Conservation (phyloP, 2,888 invertebrate genomes). For the Tachystola acroxantha region DNA sequence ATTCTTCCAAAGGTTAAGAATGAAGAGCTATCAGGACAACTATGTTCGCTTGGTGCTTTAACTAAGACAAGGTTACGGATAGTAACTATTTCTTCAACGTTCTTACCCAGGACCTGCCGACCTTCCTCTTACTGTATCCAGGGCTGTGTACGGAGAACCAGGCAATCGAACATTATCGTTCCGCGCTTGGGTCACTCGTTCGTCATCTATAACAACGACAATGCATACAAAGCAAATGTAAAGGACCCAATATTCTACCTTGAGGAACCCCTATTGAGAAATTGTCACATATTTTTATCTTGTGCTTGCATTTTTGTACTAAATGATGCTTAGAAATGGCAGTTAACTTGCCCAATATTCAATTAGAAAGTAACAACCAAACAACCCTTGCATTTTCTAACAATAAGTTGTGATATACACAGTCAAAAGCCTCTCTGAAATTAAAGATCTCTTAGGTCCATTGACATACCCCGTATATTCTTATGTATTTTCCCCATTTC, state of each 20-base stretch:
- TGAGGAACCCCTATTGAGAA: slow-evolving; percentile 1
- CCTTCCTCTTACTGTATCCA: slow-evolving; percentile 48
- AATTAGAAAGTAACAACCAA: too few relatives aligned
- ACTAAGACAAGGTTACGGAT: too few relatives aligned
- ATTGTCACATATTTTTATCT: neutral
- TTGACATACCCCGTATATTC: slow-evolving; percentile 25
- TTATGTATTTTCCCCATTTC: slow-evolving; percentile 25
- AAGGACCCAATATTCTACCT: slow-evolving; percentile 1
- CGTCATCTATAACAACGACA: slow-evolving; percentile 17
- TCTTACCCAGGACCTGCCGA: slow-evolving; percentile 51
- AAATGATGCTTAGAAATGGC: too few relatives aligned
- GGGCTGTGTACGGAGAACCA: slow-evolving; percentile 47
- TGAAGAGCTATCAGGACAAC: too few relatives aligned
- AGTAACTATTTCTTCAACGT: too few relatives aligned
- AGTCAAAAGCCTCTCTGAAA: slow-evolving; percentile 3
- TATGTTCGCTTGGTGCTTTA: too few relatives aligned
- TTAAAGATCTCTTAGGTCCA: too few relatives aligned
- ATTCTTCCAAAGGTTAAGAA: too few relatives aligned
- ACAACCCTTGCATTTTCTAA: too few relatives aligned
- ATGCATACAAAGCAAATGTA: neutral
- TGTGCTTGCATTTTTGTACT: too few relatives aligned
- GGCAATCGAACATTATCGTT: slow-evolving; percentile 66
- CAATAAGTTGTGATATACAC: neutral
- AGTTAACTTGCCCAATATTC: too few relatives aligned
- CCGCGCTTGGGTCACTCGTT: slow-evolving; percentile 52